Conservation (phyloP, 2,113 vertebrate species). For the Mugil cephalus region DNA sequence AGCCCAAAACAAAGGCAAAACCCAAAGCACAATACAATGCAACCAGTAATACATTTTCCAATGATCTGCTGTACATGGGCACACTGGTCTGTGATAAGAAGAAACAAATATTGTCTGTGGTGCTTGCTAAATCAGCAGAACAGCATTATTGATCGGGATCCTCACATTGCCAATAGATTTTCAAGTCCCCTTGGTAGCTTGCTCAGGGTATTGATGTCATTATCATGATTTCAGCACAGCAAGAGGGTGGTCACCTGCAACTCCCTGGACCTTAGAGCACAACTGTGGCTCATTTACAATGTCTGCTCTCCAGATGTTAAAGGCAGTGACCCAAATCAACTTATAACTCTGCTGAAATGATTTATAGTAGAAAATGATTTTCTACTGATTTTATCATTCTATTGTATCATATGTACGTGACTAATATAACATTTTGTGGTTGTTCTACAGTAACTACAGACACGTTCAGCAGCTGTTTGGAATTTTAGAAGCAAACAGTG, state of each 20-base stretch:
- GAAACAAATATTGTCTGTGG: conserved; percentile 92
- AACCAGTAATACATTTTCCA: conserved; percentile 91
- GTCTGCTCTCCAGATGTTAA: conserved; percentile 56
- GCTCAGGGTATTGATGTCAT: conserved; percentile 68
- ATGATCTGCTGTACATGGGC: conserved; percentile 90
- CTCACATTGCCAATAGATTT: conserved; percentile 85
- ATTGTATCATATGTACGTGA: too few relatives aligned
- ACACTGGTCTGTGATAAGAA: conserved; percentile 88
- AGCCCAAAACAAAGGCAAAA: conserved; percentile 87
- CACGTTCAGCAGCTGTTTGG: too few relatives aligned
- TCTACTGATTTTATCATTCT: too few relatives aligned
- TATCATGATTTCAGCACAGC: conserved; percentile 65
- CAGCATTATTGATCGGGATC: conserved; percentile 91
- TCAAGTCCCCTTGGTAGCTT: conserved; percentile 56
- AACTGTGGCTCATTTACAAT: conserved; percentile 31
- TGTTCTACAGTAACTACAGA: too few relatives aligned
- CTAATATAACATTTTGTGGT: too few relatives aligned
- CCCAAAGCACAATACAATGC: conserved; percentile 80
- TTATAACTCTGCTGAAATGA: conserved; percentile 6
- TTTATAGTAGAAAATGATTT: too few relatives aligned
- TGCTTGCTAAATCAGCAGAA: conserved; percentile 92
- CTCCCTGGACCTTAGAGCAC: conserved; percentile 33
- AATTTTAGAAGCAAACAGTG: not conserved
- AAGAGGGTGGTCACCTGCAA: conserved; percentile 56
- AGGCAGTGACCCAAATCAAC: conserved; percentile 30